Evolutionary conservation across 2,797 vertebrate species (phyloP), one percentile per base, ranked within the genome.

Genomic region (Enoplosus armatus): DNA sequence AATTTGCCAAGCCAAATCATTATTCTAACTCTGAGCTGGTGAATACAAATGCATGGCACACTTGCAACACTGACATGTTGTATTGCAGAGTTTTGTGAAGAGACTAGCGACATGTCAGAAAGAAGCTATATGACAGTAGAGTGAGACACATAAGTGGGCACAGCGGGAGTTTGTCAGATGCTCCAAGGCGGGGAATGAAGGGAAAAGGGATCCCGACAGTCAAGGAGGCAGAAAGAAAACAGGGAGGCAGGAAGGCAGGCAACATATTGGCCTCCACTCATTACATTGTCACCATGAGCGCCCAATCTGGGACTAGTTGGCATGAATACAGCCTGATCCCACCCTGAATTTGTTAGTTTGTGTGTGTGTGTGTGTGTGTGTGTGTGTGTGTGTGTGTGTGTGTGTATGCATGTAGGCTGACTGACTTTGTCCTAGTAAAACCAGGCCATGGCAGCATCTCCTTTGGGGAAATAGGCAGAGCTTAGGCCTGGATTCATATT

Each of bases 241-340:
- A 62, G 66, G 73, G 68, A 80, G 48, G 77, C 70, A 77, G 76
- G 62, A 58, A 80, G 74, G 72, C 83, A 85, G 68, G 82, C 83
- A 87, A 82, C 93, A 93, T 92, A 93, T 92, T 93, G 91, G 84
- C 85, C 85, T 85, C 64, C 48, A 75, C 86, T 91, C 90, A 92
- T 92, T 90, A 93, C 88, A 79, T 76, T 87, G 84, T 91, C 89
- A 93, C 89, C 82, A 88, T 54, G 84, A 90, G 84, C 76, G 8
- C 51, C 76, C 90, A 88, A 88, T 91, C 85, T 90, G 87, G 86
- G 80, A 88, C 77, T 60, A 74, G 79, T 85, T 92, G 91, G 89
- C 87, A 88, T 47, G 41, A 87, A 78, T 67, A 78, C 80, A 87
- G 80, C 82, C 74, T 84, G 82, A 85, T 86, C 82, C 82, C 76